Conservation (phyloP, 2,888 invertebrate genomes). For the Hydropsyche betteni region DNA sequence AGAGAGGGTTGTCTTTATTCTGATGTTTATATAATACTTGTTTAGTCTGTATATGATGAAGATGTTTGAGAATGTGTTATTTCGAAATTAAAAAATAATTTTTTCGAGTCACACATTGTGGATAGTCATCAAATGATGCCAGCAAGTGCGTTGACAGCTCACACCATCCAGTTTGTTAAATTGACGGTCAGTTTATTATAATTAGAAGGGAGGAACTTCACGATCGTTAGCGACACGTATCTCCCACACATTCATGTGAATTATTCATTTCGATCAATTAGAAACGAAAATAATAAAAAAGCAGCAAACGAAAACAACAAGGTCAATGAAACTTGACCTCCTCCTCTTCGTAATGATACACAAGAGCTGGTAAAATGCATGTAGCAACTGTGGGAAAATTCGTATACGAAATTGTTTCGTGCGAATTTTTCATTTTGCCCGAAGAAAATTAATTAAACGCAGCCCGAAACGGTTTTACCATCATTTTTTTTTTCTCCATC, state of each 20-base stretch:
- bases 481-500: neutral
- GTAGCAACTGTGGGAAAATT: conserved; percentile 1
- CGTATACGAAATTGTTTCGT: neutral
- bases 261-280: conserved; percentile 19
- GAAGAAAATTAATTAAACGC: conserved; percentile 6
- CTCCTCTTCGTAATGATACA: neutral
- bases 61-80: too few species aligned
- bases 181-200: conserved; percentile 12
- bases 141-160: conserved; percentile 8
- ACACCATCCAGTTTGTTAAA: neutral
- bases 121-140: neutral
- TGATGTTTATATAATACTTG: too few species aligned
- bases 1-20: too few species aligned
- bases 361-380: too few species aligned
- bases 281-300: neutral
- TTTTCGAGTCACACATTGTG: neutral
- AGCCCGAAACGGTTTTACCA: neutral
- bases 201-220: neutral
- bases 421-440: conserved; percentile 2
- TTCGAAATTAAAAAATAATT: neutral
- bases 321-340: neutral
- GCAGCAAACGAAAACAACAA: neutral
- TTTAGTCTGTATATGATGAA: too few species aligned
- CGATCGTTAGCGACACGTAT: conserved; percentile 11
- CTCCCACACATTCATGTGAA: conserved; percentile 1